These are phyloP conservation scores for Silurus meridionalis DNA, from an alignment of 2,113 vertebrate species.

Conservation along the genomic window DNA sequence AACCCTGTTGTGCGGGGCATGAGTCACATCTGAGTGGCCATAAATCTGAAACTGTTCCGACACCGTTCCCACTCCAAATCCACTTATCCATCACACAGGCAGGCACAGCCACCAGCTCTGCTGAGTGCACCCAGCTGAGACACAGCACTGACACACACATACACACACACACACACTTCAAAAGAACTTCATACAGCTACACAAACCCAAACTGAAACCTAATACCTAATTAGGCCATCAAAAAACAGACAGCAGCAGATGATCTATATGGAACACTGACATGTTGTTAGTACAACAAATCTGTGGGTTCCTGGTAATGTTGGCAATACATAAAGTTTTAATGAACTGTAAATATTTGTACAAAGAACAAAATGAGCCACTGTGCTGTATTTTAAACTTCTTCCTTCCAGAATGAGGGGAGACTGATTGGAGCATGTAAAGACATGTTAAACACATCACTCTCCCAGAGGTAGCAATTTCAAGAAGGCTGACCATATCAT, in stretches of 20 bases:
- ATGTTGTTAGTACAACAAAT: conserved; percentile 13
- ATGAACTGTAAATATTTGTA: conserved; percentile 28
- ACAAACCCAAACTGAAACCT: conserved; percentile 40
- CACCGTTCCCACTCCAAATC: conserved; percentile 65
- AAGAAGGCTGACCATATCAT: conserved; percentile 65
- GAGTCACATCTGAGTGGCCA: conserved; percentile 68
- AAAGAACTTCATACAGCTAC: conserved; percentile 12
- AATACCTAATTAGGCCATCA: conserved; percentile 28
- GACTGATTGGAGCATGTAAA: background rate
- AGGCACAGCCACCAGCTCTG: conserved; percentile 51
- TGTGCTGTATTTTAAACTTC: background rate
- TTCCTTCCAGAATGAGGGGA: background rate
- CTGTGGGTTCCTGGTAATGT: conserved; percentile 11
- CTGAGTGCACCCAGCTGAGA: conserved; percentile 17
- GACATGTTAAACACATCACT: conserved; percentile 56
- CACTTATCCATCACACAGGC: conserved; percentile 65
- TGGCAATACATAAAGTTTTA: conserved; percentile 14
- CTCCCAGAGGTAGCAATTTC: conserved; percentile 67
- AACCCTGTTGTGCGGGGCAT: conserved; percentile 61
- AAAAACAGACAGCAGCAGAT: conserved; percentile 14
- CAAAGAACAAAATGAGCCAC: conserved; percentile 13
- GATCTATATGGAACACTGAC: conserved; percentile 11
- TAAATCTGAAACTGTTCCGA: conserved; percentile 68
- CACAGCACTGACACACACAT: background rate
- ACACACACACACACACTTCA: background rate